Conservation (phyloP, 2,797 vertebrate genomes). For the Phoxinus dragarum region DNA sequence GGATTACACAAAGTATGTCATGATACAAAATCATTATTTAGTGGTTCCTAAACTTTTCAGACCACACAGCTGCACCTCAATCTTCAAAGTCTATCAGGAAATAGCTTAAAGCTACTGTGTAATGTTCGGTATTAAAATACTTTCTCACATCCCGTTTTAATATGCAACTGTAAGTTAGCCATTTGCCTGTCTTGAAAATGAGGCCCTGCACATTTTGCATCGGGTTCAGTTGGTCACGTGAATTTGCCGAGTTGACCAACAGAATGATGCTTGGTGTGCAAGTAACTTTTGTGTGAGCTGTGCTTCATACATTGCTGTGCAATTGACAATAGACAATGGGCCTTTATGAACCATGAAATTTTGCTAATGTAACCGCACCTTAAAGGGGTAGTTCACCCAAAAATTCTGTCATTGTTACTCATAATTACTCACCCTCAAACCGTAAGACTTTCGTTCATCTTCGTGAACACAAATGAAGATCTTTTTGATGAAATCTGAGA, state of each 20-base stretch:
- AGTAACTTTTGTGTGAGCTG: neutral
- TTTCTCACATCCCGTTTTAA: neutral
- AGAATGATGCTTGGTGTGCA: neutral
- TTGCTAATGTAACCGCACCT: neutral
- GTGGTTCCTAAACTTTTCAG: neutral
- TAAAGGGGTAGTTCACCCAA: neutral
- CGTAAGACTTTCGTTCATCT: no score
- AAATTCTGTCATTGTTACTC: no score
- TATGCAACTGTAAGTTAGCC: neutral
- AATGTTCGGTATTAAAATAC: neutral
- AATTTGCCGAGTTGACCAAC: neutral
- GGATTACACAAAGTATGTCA: conserved; percentile 88
- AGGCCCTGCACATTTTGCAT: neutral
- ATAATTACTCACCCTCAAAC: no score
- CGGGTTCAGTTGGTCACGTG: neutral
- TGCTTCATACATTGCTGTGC: neutral
- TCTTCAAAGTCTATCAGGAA: neutral
- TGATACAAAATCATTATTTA: neutral
- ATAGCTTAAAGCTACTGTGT: neutral
- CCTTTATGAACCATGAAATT: neutral
- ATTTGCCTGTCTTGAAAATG: neutral
- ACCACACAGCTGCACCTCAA: neutral
- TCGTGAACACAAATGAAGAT: no score
- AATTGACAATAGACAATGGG: neutral
- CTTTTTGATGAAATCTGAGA: no score